Evolutionary conservation across 2,888 invertebrate species (phyloP).

Genomic region (Cephus sareptanus): DNA sequence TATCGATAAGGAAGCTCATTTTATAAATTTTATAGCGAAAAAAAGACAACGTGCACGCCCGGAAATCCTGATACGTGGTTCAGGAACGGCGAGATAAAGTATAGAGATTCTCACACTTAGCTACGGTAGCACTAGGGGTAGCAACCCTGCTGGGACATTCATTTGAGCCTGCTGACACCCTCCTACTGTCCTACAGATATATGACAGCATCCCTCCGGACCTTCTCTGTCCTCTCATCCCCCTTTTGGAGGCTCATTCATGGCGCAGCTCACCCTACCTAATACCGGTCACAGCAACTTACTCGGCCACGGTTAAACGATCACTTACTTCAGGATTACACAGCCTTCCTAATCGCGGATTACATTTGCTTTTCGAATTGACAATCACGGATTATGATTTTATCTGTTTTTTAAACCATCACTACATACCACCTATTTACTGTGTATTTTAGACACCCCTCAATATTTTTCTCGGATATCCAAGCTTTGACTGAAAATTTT

Average conservation of each 20-base stretch:
- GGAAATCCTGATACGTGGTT: not conserved
- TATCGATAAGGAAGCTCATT: not conserved
- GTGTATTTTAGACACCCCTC: not conserved
- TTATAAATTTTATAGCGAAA: not conserved
- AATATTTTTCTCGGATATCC: not conserved
- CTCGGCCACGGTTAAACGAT: conserved; percentile 35
- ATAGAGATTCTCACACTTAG: conserved; percentile 47
- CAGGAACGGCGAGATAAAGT: conserved; percentile 2
- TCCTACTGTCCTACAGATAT: conserved; percentile 49
- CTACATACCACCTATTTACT: not conserved
- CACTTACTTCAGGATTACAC: conserved; percentile 41
- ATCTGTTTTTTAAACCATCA: not conserved
- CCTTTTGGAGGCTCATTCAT: conserved; percentile 15
- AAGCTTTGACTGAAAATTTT: not conserved
- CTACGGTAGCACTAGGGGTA: conserved; percentile 38
- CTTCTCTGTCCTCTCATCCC: conserved; percentile 26
- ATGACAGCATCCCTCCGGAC: conserved; percentile 39
- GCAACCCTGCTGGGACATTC: conserved; percentile 57
- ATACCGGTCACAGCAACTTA: conserved; percentile 26
- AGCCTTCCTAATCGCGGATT: conserved; percentile 37
- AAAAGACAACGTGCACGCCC: not conserved
- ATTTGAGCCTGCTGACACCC: conserved; percentile 55
- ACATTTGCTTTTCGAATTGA: conserved; percentile 17
- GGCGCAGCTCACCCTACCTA: conserved; percentile 8
- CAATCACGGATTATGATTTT: not conserved